These are phyloP conservation scores for Palythoa grandiflora DNA, from an alignment of 92 coral and sea anemone genomes.

Conservation along the genomic window DNA sequence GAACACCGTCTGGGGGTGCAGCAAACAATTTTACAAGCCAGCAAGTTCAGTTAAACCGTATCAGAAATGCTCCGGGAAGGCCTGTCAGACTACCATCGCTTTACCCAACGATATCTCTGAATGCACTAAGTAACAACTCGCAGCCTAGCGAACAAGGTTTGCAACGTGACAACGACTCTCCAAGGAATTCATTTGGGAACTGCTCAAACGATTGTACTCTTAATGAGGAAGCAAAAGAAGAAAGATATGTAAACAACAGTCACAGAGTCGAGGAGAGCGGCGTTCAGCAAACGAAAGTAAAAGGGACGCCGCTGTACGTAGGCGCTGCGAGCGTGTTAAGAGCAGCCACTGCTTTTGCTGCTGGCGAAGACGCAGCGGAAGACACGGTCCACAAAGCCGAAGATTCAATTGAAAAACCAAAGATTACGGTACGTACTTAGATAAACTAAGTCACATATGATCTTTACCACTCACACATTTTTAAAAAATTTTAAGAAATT, in stretches of 20 bases:
- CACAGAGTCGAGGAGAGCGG: not conserved
- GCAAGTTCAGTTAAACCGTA: conserved; percentile 50
- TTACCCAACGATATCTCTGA: conserved; percentile 80
- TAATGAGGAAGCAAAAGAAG: conserved; percentile 14
- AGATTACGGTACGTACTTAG: conserved; percentile 43
- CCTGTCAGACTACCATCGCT: conserved; percentile 76
- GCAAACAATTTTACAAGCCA: conserved; percentile 15
- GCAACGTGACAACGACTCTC: not conserved
- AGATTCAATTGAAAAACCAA: conserved; percentile 75
- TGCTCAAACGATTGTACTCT: conserved; percentile 9
- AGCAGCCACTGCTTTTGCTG: conserved; percentile 83
- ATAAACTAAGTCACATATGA: not conserved
- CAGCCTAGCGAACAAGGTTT: not conserved
- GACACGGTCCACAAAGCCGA: conserved; percentile 72
- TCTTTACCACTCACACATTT: not conserved
- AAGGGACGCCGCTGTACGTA: conserved; percentile 77
- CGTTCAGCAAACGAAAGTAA: conserved; percentile 45
- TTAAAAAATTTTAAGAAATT: not conserved
- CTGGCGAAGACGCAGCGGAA: conserved; percentile 71
- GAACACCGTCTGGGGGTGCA: conserved; percentile 45
- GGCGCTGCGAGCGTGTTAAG: conserved; percentile 83
- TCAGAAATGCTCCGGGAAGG: conserved; percentile 62
- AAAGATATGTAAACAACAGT: conserved; percentile 20
- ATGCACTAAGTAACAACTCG: conserved; percentile 61
- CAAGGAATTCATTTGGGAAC: conserved; percentile 19